These are phyloP conservation scores for Mesorhabditis sp. DNA, from an alignment of 2,888 invertebrate species.

Conservation along the genomic window DNA sequence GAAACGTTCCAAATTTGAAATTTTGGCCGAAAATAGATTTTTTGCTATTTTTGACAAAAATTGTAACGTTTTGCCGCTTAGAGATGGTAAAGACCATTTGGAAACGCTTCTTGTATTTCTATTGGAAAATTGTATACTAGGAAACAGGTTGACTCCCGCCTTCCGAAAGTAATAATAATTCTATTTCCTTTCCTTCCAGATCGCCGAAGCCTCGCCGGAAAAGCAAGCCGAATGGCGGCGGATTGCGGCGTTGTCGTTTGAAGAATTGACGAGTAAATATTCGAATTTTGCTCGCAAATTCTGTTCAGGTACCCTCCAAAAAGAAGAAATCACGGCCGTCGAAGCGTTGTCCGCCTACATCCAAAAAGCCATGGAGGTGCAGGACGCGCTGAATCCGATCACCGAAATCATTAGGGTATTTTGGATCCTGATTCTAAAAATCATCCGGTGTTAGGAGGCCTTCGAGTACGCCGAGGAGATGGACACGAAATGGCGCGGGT, in stretches of 20 bases:
- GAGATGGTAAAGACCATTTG: no score
- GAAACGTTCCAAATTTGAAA: not conserved
- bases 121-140: no score
- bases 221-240: conserved; percentile 8
- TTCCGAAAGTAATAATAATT: no score
- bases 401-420: conserved; percentile 40
- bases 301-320: conserved; percentile 45
- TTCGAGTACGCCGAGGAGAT: conserved; percentile 35
- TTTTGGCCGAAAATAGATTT: not conserved
- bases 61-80: no score
- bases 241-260: conserved; percentile 1
- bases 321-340: conserved; percentile 37
- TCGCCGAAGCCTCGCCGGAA: not conserved
- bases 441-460: conserved; percentile 20
- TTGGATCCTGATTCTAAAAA: not conserved
- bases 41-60: no score
- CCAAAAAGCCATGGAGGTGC: conserved; percentile 42
- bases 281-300: not conserved
- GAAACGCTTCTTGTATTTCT: no score
- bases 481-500: conserved; percentile 29
- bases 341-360: conserved; percentile 46
- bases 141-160: no score
- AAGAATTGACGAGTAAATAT: conserved; percentile 8
- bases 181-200: not conserved
- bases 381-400: conserved; percentile 47